Base-by-base conservation (phyloP, 2,888 invertebrate species). In the Auanema sp. region DNA sequence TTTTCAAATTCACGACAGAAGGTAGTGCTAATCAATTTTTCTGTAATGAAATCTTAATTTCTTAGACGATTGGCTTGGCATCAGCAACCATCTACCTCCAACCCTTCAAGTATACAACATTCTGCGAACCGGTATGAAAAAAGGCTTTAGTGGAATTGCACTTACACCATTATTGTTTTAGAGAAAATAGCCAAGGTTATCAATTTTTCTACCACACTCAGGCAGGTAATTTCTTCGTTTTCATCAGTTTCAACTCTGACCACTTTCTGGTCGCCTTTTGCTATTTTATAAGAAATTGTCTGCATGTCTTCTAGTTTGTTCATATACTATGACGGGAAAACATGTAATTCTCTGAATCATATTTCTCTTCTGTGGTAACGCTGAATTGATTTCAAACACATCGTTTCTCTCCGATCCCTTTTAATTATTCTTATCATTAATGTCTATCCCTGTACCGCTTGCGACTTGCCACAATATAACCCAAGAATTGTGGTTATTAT, bases 131-230 rank as follows among this genome's bases (percentile, higher is more conserved):
- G 33, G 33, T 33, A 33, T 8, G 33, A 33, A 33, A 8, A 33
- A 33, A 33, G 33, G 4, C 33, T 33, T 33, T 33, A 33, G 8
- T 33, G 33, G 33, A 33, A 33, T 33, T 33, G 33, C 33, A 33
- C 33, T 33, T 33, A 33, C 33, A 33, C 33, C 8, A 33, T 33
- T 33, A 33, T 33, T 16, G 16, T 47, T 18, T 23, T 16, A 18
- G 53, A 16, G 53, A 53, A 16, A 53, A 53, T 23, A 53, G 53
- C 25, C 53, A 53, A 33, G 53, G 53, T 11, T 53, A 53, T 16
- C 53, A 53, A 18, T 25, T 53, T 23, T 24, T 53, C 25, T 53
- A 53, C 53, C 18, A 24, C 16, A 25, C 53, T 8, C 16, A 53
- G 16, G 24, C 16, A 25, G 24, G 23, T 21, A 47, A 21, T 18